Evolutionary conservation across 2,797 vertebrate species (phyloP).

Genomic region (Lagodon rhomboides): DNA sequence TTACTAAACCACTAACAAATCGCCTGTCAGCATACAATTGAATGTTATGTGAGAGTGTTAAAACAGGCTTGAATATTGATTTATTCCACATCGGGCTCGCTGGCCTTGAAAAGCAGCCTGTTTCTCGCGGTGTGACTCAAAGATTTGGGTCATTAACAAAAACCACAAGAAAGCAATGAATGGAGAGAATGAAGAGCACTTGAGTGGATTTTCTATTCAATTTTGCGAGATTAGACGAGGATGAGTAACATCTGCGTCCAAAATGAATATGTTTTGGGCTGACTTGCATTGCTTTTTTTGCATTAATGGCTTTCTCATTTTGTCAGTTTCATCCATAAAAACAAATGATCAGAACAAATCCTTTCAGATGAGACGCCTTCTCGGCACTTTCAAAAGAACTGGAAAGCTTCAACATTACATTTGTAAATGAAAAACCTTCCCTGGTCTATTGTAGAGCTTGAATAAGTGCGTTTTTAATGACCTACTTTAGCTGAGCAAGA

Average conservation of each 20-base stretch:
- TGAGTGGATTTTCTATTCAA: neutral
- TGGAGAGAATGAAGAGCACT: neutral
- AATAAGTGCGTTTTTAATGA: conserved; percentile 8
- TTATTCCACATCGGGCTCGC: conserved; percentile 11
- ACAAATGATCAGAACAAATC: neutral
- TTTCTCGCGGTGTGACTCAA: neutral
- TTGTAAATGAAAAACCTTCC: neutral
- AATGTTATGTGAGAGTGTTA: neutral
- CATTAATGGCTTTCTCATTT: conserved; percentile 2
- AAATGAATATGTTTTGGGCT: neutral
- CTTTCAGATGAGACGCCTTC: neutral
- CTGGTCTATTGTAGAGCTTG: neutral
- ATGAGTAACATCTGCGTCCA: neutral
- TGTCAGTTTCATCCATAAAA: conserved; percentile 2
- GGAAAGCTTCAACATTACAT: neutral
- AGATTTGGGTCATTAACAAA: neutral
- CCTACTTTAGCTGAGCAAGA: neutral
- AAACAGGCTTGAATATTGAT: conserved; percentile 4
- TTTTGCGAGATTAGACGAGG: neutral
- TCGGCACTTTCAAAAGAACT: neutral
- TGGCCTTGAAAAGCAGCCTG: neutral
- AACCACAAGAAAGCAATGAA: neutral
- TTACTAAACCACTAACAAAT: neutral
- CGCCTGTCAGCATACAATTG: neutral
- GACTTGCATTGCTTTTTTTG: neutral